Percentiles rank a stretch among this genome's conserved stretches.
These are phyloP conservation scores for Heterochromis multidens DNA, from an alignment of 2,113 vertebrate species.

Conservation along the genomic window DNA sequence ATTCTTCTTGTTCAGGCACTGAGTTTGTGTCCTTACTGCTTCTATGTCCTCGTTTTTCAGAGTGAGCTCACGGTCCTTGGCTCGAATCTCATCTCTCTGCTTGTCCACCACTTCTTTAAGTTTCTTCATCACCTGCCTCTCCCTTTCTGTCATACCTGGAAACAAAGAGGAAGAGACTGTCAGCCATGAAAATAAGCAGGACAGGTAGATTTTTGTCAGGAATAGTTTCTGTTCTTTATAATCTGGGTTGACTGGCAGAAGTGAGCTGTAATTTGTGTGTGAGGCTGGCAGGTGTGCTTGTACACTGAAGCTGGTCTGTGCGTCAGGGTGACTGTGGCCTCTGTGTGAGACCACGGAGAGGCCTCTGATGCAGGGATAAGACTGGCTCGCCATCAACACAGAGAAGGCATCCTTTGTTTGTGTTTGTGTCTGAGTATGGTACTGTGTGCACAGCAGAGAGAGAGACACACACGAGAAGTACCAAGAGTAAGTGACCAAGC, in stretches of 20 bases:
- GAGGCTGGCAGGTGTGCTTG: constrained; percentile 44
- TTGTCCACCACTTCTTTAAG: constrained; percentile 98
- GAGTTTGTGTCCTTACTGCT: constrained; percentile 79
- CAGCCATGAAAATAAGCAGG: not conserved
- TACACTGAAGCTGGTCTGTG: constrained; percentile 55
- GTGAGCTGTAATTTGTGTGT: not conserved
- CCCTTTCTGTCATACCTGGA: constrained; percentile 93
- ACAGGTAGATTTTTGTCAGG: not conserved
- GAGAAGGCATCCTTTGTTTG: constrained; percentile 69
- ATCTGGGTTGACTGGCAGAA: not conserved
- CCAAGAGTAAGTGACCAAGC: not conserved
- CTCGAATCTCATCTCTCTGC: constrained; percentile 95
- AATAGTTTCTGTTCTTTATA: not conserved
- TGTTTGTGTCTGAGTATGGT: constrained; percentile 31
- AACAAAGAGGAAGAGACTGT: not conserved
- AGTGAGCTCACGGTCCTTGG: constrained; percentile 91
- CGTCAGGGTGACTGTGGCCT: constrained; percentile 53
- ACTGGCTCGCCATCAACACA: constrained; percentile 51
- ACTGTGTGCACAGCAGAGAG: not conserved
- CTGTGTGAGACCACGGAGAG: constrained; percentile 60
- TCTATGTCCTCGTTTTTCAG: constrained; percentile 94
- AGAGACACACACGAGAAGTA: not conserved
- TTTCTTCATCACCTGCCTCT: constrained; percentile 98
- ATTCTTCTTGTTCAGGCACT: not conserved
- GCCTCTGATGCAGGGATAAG: constrained; percentile 57